Percentiles rank a stretch among this genome's conserved stretches.
Evolutionary conservation across 1,140 invertebrate genomes (phyloP).

Genomic region (Paramacrobiotus metropolitanus): DNA sequence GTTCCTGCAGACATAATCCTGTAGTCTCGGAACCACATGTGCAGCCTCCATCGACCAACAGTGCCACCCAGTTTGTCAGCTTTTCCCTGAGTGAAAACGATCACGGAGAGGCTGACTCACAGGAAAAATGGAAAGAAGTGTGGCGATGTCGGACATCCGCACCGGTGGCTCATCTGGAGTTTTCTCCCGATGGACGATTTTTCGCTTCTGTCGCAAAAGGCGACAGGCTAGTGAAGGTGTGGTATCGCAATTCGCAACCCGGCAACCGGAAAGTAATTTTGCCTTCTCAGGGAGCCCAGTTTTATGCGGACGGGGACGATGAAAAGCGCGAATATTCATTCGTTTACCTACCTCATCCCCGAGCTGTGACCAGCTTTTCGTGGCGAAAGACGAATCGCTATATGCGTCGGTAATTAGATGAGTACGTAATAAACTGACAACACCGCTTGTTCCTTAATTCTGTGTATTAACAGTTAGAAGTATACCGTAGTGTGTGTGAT

Average conservation of each 20-base stretch:
- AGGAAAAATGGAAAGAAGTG: conserved; percentile 46
- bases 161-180: conserved; percentile 69
- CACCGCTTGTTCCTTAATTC: too few species aligned
- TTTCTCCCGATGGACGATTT: conserved; percentile 85
- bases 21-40: too few species aligned
- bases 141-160: conserved; percentile 73
- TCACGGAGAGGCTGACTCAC: conserved; percentile 15
- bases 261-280: conserved; percentile 14
- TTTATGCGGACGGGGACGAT: conserved; percentile 24
- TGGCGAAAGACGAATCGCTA: conserved; percentile 97
- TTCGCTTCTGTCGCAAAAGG: conserved; percentile 87
- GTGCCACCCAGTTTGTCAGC: conserved; percentile 15
- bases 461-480: too few species aligned
- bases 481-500: too few species aligned
- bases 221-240: conserved; percentile 92
- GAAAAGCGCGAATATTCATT: conserved; percentile 62
- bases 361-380: conserved; percentile 77
- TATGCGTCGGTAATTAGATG: conserved; percentile 95
- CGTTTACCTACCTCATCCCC: conserved; percentile 84
- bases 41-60: too few species aligned
- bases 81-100: conserved; percentile 5
- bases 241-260: conserved; percentile 55
- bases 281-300: conserved; percentile 23
- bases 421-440: too few species aligned
- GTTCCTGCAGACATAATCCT: too few species aligned